Evolutionary conservation across 2,888 invertebrate species (phyloP), one percentile per base, ranked within the genome.

Genomic region (Autographa gamma): DNA sequence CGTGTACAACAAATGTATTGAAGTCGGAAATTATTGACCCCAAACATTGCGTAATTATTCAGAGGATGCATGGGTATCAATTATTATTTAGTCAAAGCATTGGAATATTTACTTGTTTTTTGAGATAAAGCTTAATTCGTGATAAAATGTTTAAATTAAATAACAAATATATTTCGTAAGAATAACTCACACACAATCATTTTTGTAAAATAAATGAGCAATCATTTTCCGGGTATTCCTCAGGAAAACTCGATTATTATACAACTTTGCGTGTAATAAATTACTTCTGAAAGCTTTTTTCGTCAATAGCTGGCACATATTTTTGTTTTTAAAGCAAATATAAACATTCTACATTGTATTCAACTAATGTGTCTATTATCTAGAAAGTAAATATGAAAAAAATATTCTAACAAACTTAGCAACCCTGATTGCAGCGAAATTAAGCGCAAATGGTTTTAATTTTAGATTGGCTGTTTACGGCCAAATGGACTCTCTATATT

Each of bases 361-460:
- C 16, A 2, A 16, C 14, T 14, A 43, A 54, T n/a, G 19, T 19
- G 18, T 54, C 13, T 18, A 19, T 11, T 7, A 52, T 34, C 34
- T 34, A 63, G 14, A 58, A 31, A 67, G 59, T 56, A n/a, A 52
- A 56, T 34, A 67, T 54, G 67, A 48, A 25, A 11, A 56, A 56
- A 13, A 0, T 11, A 19, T 25, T 19, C 32, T 13, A 52, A 16
- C 25, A 63, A 63, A 25, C 38, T 19, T 43, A 31, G 32, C 68
- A 78, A 73, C 76, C 74, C 67, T 78, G 73, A 76, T 76, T 82
- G 76, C 77, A 79, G 60, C 66, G 48, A 80, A 79, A 84, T 81
- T 73, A 76, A 71, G 75, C 58, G 74, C 84, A 85, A 86, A 86
- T 85, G 85, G 83, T 89, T 90, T 90, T 89, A 88, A 90, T 89